Conservation (phyloP, 2,113 vertebrate species). For the Rissa tridactyla region DNA sequence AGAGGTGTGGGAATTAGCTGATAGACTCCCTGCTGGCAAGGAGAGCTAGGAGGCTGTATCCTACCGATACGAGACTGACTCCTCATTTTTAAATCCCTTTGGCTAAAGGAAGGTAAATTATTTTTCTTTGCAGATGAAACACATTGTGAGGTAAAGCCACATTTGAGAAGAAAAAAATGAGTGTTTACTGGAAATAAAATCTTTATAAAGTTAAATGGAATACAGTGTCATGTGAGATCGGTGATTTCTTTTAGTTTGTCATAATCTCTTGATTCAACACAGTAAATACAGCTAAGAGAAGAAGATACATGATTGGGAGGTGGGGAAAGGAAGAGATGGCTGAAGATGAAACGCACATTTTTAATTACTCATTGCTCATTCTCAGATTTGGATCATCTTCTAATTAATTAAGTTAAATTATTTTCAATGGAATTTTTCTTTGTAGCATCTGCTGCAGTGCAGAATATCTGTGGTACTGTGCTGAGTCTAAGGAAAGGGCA, state of each 20-base stretch:
- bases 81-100: background rate
- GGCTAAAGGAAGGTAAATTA: background rate
- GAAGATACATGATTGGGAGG: background rate
- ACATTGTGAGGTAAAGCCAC: background rate
- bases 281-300: background rate
- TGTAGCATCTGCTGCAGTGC: background rate
- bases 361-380: background rate
- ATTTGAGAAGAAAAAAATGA: background rate
- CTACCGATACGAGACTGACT: fast-evolving
- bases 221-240: background rate
- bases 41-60: background rate
- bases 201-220: background rate
- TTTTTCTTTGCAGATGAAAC: background rate
- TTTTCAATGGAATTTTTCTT: background rate
- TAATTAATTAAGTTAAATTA: slow-evolving; percentile 7
- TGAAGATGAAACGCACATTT: background rate
- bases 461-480: background rate
- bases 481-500: background rate
- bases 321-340: background rate
- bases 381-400: background rate
- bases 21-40: slow-evolving; percentile 4
- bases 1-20: slow-evolving; percentile 30
- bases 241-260: background rate
- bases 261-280: background rate
- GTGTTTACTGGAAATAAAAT: background rate